Percentiles rank a stretch among this genome's conserved stretches.
Conservation (phyloP, 30 jellyfish, hydroid and myxozoan species). For the Cassiopea andromeda region DNA sequence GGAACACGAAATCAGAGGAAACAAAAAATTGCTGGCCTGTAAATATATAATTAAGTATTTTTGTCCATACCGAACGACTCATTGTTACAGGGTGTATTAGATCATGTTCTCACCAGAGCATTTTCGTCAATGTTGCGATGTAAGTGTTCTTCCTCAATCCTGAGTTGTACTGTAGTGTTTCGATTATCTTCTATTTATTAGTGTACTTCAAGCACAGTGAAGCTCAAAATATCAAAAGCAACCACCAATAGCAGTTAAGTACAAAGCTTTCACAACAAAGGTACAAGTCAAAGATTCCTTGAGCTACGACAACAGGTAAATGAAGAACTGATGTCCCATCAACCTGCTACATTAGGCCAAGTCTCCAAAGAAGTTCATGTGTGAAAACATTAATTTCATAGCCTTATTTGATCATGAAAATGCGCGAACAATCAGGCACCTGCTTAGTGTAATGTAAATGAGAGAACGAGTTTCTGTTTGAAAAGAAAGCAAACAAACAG, state of each 20-base stretch:
- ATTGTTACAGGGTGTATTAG: neutral
- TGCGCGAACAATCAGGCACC: slow-evolving; percentile 58
- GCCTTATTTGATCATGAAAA: slow-evolving; percentile 42
- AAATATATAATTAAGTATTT: no score
- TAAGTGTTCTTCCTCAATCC: neutral
- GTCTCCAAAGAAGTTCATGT: neutral
- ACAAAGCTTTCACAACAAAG: no score
- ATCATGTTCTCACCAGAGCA: neutral
- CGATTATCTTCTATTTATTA: neutral
- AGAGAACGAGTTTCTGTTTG: neutral
- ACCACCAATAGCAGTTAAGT: no score
- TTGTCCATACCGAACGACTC: neutral
- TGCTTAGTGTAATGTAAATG: slow-evolving; percentile 32
- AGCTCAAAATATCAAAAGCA: no score
- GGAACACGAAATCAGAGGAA: no score
- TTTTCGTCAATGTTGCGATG: neutral
- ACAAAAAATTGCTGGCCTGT: no score
- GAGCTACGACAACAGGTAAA: neutral
- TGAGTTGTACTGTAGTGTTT: neutral
- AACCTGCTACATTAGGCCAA: slow-evolving; percentile 8
- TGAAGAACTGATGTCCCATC: neutral
- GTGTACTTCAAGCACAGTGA: no score
- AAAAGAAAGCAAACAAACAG: neutral
- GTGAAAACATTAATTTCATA: neutral
- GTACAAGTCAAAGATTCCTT: neutral